Conservation (phyloP, 2,113 vertebrate species). For the Oostethus manadensis region DNA sequence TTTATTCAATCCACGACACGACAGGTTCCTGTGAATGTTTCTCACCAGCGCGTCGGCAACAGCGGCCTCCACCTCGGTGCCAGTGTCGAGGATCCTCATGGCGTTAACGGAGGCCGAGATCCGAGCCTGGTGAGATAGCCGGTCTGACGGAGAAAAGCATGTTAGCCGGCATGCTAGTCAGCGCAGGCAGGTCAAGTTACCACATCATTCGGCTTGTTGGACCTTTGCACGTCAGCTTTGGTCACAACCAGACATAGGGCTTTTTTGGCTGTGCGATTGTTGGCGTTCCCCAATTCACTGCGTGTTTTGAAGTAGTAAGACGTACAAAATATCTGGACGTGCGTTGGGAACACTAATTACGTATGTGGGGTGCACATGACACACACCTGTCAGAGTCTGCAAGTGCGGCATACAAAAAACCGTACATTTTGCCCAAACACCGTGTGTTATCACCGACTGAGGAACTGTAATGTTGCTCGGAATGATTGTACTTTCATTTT, state of each 20-base stretch:
- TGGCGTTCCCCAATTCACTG: too few species aligned
- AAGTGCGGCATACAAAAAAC: too few species aligned
- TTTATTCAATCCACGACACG: neutral
- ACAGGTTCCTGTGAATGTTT: neutral
- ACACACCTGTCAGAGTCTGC: too few species aligned
- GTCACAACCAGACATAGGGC: too few species aligned
- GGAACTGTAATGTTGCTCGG: neutral
- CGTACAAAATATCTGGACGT: too few species aligned
- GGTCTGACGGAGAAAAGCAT: slow-evolving; percentile 61
- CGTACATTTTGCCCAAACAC: neutral
- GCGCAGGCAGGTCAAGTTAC: neutral
- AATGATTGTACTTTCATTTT: neutral
- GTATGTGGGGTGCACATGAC: too few species aligned
- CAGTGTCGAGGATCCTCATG: slow-evolving; percentile 90
- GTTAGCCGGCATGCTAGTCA: neutral
- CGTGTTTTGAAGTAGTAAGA: too few species aligned
- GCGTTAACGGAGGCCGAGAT: slow-evolving; percentile 88
- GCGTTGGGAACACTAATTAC: too few species aligned
- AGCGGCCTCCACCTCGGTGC: slow-evolving; percentile 88
- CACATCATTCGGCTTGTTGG: neutral
- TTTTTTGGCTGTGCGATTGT: too few species aligned
- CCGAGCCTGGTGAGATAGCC: slow-evolving; percentile 76
- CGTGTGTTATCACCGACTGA: neutral
- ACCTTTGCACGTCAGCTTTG: neutral
- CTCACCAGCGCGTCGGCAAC: slow-evolving; percentile 90